phyloP scores from a whole-genome alignment of 2,888 invertebrate genomes.

The Adineta ricciae region DNA sequence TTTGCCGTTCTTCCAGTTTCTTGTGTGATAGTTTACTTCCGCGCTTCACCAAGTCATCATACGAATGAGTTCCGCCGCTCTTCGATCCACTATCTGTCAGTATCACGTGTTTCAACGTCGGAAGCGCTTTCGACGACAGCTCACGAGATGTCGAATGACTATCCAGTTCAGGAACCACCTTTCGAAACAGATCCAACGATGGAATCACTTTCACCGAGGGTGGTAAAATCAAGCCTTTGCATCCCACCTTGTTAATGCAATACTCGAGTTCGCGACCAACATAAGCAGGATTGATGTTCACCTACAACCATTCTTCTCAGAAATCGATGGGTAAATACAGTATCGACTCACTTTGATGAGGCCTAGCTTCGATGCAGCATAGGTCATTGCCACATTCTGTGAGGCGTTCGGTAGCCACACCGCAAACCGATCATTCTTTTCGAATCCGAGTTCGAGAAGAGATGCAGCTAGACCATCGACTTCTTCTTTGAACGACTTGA shows the following conservation, averaged over 20 bases:
- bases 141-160: background rate
- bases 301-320: background rate
- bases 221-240: conserved; percentile 23
- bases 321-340: too few species aligned
- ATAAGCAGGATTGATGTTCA: conserved; percentile 26
- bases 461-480: conserved; percentile 13
- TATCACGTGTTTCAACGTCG: too few species aligned
- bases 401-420: too few species aligned
- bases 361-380: conserved; percentile 21
- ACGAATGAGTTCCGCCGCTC: too few species aligned
- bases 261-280: conserved; percentile 23
- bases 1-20: too few species aligned
- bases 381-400: background rate
- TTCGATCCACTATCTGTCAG: background rate
- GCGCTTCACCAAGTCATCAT: too few species aligned
- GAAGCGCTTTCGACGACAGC: background rate
- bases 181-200: background rate
- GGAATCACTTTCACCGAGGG: conserved; percentile 17
- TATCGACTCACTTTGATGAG: conserved; percentile 20
- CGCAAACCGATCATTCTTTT: conserved; percentile 23
- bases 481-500: background rate
- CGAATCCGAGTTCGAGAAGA: conserved; percentile 11
- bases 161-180: conserved; percentile 22
- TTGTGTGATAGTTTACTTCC: too few species aligned
- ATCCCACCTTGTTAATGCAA: conserved; percentile 21